Evolutionary conservation across 2,113 vertebrate genomes (phyloP).

Genomic region (Thermophis baileyi): DNA sequence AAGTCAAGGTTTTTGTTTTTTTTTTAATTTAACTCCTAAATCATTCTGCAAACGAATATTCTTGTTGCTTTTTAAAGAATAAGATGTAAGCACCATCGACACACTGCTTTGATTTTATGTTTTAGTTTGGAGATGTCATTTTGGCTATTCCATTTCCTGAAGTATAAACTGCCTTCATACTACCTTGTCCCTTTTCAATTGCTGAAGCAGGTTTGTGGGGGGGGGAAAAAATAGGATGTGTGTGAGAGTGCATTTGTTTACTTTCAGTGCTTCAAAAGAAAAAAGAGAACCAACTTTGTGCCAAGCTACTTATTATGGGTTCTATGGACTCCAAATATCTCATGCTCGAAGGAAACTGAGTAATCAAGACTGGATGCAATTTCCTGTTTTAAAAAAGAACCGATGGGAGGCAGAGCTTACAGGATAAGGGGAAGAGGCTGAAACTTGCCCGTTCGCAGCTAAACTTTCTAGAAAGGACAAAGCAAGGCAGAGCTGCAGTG

Average conservation of each 20-base stretch:
- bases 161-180: background rate
- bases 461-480: background rate
- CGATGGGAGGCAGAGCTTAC: slow-evolving; percentile 46
- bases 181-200: background rate
- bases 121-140: background rate
- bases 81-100: background rate
- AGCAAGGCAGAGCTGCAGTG: background rate
- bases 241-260: background rate
- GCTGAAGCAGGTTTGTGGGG: background rate
- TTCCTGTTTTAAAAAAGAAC: slow-evolving; percentile 68
- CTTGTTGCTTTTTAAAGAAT: background rate
- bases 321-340: slow-evolving; percentile 41
- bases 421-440: background rate
- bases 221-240: background rate
- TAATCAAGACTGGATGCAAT: slow-evolving; percentile 70
- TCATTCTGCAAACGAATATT: background rate
- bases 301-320: slow-evolving; percentile 14
- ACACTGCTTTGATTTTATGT: background rate
- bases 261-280: background rate
- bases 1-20: background rate
- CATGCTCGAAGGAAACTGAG: slow-evolving; percentile 72
- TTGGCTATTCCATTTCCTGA: background rate
- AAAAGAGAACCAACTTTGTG: background rate
- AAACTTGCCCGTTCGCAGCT: slow-evolving; percentile 27
- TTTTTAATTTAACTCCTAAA: background rate